phyloP scores from a whole-genome alignment of 2,113 vertebrate genomes.

The Neofelis nebulosa region DNA sequence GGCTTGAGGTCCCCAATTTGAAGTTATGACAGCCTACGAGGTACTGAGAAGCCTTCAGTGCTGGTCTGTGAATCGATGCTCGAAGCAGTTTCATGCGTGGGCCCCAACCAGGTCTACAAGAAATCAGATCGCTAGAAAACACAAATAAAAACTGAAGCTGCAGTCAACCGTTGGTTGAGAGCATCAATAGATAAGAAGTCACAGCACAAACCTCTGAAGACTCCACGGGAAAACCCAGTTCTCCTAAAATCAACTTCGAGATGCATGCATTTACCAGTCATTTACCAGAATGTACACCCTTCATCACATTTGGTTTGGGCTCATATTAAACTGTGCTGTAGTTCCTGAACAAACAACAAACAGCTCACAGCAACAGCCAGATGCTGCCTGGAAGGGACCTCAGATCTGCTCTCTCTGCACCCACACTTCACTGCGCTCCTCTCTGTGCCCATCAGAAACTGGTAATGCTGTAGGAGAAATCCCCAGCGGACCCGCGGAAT shows the following conservation, averaged over 20 bases:
- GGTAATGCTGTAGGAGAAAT: neutral
- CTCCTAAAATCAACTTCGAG: neutral
- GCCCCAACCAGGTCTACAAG: neutral
- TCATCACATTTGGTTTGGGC: neutral
- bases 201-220: too few species aligned
- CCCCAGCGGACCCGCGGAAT: neutral
- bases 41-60: neutral
- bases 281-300: neutral
- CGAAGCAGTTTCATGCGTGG: neutral
- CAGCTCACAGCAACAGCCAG: neutral
- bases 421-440: rapidly evolving
- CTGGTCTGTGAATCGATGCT: neutral
- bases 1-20: neutral
- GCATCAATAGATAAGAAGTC: neutral
- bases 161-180: neutral
- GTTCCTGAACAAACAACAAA: neutral
- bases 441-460: rapidly evolving
- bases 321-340: too few species aligned
- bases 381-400: neutral
- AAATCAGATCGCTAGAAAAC: neutral
- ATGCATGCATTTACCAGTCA: neutral
- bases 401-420: rapidly evolving
- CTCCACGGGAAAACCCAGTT: neutral
- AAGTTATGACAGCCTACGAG: neutral
- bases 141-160: neutral